Percentiles rank a stretch among this genome's conserved stretches.
phyloP scores from a whole-genome alignment of 2,888 invertebrate species.

The Tridacna crocea region DNA sequence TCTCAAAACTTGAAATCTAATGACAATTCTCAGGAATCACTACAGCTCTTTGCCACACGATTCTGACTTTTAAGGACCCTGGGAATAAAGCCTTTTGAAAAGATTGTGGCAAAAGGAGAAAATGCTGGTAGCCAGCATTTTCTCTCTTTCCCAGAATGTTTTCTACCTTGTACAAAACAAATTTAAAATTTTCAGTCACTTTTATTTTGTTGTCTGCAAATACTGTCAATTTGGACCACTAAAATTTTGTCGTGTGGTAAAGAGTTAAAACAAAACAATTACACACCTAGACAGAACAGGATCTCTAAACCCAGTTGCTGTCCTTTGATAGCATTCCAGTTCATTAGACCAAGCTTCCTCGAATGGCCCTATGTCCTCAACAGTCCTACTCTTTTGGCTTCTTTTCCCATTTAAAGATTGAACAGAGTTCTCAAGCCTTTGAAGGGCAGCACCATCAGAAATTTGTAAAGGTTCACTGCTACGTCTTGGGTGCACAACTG shows the following conservation, averaged over 20 bases:
- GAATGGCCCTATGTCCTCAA: conserved; percentile 73
- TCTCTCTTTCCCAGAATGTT: not conserved
- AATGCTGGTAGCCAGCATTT: not conserved
- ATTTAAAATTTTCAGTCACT: too few relatives aligned
- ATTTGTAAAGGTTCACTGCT: conserved; percentile 79
- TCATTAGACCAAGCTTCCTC: conserved; percentile 67
- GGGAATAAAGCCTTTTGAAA: too few relatives aligned
- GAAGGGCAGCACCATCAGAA: conserved; percentile 65
- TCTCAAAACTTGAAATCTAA: too few relatives aligned
- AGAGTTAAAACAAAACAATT: not conserved
- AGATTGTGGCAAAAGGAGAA: too few relatives aligned
- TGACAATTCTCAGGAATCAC: too few relatives aligned
- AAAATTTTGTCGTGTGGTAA: not conserved
- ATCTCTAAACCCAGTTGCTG: conserved; percentile 77
- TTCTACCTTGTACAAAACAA: too few relatives aligned
- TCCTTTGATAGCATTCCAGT: conserved; percentile 59
- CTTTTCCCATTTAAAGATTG: conserved; percentile 54
- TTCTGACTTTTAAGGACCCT: too few relatives aligned
- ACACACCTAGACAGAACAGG: conserved; percentile 74
- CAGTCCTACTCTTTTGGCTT: conserved; percentile 67
- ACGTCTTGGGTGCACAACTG: conserved; percentile 69
- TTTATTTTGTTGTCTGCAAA: too few relatives aligned
- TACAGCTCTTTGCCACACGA: too few relatives aligned
- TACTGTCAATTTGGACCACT: too few relatives aligned
- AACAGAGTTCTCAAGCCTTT: conserved; percentile 59